These are phyloP conservation scores for Tipula lateralis DNA, from an alignment of 2,888 invertebrate species.

Conservation along the genomic window DNA sequence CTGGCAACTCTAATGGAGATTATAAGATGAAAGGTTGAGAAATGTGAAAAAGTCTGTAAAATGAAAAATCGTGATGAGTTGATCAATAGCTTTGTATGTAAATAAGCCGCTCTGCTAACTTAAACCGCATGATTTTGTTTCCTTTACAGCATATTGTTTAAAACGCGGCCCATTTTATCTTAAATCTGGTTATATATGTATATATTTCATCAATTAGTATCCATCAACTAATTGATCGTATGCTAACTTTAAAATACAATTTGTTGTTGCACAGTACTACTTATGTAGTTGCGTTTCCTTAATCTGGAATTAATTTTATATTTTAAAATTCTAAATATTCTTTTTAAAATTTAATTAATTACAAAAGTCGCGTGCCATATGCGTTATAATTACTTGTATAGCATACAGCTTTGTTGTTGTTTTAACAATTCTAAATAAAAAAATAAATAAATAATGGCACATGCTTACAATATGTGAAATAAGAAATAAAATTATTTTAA, in stretches of 20 bases:
- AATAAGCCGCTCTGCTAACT: neutral
- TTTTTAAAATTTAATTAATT: conserved; percentile 1
- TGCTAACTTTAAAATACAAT: neutral
- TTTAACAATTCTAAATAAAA: neutral
- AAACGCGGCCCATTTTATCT: conserved; percentile 3
- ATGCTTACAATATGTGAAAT: conserved; percentile 6
- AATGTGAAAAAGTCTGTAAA: neutral
- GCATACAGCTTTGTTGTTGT: neutral
- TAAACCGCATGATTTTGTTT: neutral
- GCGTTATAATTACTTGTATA: neutral
- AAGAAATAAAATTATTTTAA: neutral
- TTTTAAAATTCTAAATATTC: neutral
- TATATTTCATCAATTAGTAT: conserved; percentile 8
- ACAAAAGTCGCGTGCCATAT: conserved; percentile 19
- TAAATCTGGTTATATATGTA: neutral
- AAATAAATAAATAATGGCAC: neutral
- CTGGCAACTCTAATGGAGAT: no score
- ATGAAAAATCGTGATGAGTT: neutral
- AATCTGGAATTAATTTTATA: conserved; percentile 14
- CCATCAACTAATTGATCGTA: neutral
- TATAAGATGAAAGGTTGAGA: neutral
- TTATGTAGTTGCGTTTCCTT: neutral
- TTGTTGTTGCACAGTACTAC: neutral
- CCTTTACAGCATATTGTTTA: neutral
- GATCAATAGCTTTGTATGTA: neutral